Percentiles rank a stretch among this genome's conserved stretches.
Evolutionary conservation across 1,140 invertebrate genomes (phyloP).

Genomic region (Atopsyche davidsoni): DNA sequence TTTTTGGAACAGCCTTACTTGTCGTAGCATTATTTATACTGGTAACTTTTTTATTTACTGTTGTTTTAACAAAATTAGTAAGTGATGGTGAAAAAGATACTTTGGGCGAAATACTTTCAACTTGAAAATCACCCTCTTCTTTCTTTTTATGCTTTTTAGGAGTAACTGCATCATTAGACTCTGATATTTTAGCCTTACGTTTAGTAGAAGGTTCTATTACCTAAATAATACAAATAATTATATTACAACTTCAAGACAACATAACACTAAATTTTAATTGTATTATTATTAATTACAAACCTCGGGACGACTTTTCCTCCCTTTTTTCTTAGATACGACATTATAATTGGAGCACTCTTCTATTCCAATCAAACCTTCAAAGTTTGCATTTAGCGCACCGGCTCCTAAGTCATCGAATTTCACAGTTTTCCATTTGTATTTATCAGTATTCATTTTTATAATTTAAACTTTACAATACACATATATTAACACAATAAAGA

Average conservation of each 20-base stretch:
- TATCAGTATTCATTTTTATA: conserved; percentile 34
- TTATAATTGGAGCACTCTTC: conserved; percentile 58
- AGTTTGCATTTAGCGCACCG: conserved; percentile 38
- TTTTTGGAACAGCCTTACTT: too few relatives aligned
- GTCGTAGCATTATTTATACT: too few relatives aligned
- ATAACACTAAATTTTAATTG: neutral
- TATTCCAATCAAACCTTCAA: conserved; percentile 55
- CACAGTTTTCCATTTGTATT: conserved; percentile 51
- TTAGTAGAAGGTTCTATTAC: neutral
- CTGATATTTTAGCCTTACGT: conserved; percentile 3
- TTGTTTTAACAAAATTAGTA: too few relatives aligned
- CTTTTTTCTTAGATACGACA: conserved; percentile 36
- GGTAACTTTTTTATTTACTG: too few relatives aligned
- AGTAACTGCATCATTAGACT: too few relatives aligned
- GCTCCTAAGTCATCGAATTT: conserved; percentile 48
- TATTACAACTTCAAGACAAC: neutral
- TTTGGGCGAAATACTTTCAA: conserved; percentile 8
- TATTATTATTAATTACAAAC: neutral
- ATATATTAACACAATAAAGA: neutral
- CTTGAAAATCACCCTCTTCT: conserved; percentile 5
- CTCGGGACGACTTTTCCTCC: conserved; percentile 29
- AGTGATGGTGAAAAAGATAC: conserved; percentile 7
- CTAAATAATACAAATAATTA: conserved; percentile 2
- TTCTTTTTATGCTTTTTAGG: conserved; percentile 11
- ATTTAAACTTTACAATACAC: neutral